phyloP scores from a whole-genome alignment of 2,888 invertebrate species.

The Eupithecia inturbata region DNA sequence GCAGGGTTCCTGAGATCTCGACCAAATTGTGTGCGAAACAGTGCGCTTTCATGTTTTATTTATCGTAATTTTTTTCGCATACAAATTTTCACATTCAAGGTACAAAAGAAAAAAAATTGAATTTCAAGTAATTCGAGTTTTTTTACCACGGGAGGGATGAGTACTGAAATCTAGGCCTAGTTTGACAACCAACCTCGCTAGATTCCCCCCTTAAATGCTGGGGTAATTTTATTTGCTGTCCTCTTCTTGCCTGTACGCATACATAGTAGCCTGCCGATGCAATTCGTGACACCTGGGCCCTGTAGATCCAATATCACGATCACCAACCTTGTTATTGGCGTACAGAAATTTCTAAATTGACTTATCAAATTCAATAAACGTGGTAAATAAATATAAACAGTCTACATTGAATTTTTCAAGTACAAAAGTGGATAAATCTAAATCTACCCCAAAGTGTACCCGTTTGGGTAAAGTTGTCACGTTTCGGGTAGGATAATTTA shows the following conservation, averaged over 20 bases:
- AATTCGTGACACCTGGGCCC: slow-evolving; percentile 18
- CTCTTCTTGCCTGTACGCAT: slow-evolving; percentile 10
- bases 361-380: slow-evolving; percentile 22
- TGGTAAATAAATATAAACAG: slow-evolving; percentile 5
- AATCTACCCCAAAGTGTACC: slow-evolving; percentile 23
- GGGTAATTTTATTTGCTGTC: not conserved
- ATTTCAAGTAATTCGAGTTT: too few species aligned
- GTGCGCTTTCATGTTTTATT: too few species aligned
- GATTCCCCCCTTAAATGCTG: not conserved
- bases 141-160: too few species aligned
- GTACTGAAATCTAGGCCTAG: too few species aligned
- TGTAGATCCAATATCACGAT: slow-evolving; percentile 21
- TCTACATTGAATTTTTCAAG: slow-evolving; percentile 35
- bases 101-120: too few species aligned
- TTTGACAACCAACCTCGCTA: too few species aligned
- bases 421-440: slow-evolving; percentile 38
- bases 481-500: slow-evolving; percentile 58
- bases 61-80: too few species aligned
- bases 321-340: slow-evolving; percentile 12
- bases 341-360: slow-evolving; percentile 16
- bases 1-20: too few species aligned
- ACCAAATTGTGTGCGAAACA: too few species aligned
- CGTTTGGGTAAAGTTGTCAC: slow-evolving; percentile 57
- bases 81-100: too few species aligned
- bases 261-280: slow-evolving; percentile 16